Conservation (phyloP, 2,797 vertebrate genomes). For the Myioborus melanocephalus region DNA sequence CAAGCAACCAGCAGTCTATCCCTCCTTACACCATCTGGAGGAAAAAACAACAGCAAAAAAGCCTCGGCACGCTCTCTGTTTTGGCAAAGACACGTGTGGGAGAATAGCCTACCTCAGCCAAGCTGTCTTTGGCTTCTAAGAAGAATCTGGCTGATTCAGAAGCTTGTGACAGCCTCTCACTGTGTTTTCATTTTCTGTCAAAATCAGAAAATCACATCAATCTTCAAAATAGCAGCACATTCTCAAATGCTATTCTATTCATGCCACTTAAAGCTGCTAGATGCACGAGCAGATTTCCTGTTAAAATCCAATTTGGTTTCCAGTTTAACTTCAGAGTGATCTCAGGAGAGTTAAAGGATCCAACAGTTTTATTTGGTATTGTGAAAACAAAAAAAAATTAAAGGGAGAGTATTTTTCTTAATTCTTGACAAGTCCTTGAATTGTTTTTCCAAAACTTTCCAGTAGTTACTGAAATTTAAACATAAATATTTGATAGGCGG, state of each 20-base stretch:
- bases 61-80: neutral
- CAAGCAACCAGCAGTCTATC: neutral
- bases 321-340: neutral
- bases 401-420: neutral
- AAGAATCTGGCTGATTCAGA: conserved; percentile 43
- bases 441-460: neutral
- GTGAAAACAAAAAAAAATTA: neutral
- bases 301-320: neutral
- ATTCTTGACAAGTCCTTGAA: neutral
- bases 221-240: conserved; percentile 1
- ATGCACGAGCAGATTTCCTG: neutral
- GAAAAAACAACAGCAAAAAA: conserved; percentile 10
- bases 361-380: neutral
- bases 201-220: conserved; percentile 32
- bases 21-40: conserved; percentile 18
- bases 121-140: conserved; percentile 31
- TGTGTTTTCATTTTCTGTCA: conserved; percentile 20
- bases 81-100: conserved; percentile 11
- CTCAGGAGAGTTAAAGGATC: neutral
- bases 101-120: conserved; percentile 40
- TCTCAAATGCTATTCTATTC: neutral
- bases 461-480: neutral
- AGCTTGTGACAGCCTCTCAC: conserved; percentile 13
- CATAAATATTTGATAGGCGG: neutral
- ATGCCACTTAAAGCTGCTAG: neutral